phyloP scores from a whole-genome alignment of 2,797 vertebrate species.

The Ctenosaura bakeri region DNA sequence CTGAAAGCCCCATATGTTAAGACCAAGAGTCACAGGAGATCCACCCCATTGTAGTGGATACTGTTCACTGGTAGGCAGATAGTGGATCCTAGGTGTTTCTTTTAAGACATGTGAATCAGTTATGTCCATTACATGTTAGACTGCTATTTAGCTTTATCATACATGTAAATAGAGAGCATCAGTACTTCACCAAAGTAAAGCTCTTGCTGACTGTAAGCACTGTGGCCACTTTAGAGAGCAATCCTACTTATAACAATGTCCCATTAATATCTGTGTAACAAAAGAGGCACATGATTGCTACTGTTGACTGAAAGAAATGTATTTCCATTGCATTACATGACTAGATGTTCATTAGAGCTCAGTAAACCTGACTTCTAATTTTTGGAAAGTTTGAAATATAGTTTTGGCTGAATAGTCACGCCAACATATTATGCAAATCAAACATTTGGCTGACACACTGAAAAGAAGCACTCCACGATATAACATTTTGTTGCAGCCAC shows the following conservation, averaged over 20 bases:
- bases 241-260: neutral
- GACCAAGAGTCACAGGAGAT: too few relatives aligned
- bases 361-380: neutral
- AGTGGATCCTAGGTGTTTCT: neutral
- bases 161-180: neutral
- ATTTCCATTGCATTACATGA: neutral
- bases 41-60: neutral
- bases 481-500: neutral
- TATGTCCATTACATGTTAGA: neutral
- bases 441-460: neutral
- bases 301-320: too few relatives aligned
- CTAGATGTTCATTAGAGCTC: neutral
- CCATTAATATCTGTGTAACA: neutral
- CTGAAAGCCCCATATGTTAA: too few relatives aligned
- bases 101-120: neutral
- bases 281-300: neutral
- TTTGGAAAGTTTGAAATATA: neutral
- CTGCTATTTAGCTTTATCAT: too few relatives aligned
- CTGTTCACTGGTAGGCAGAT: neutral
- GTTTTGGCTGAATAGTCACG: neutral
- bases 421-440: slow-evolving; percentile 17
- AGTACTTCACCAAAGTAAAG: neutral
- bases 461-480: neutral
- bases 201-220: neutral
- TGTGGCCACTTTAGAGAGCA: too few relatives aligned